phyloP scores from a whole-genome alignment of 2,888 invertebrate species.

The Drosophila anomelani region DNA sequence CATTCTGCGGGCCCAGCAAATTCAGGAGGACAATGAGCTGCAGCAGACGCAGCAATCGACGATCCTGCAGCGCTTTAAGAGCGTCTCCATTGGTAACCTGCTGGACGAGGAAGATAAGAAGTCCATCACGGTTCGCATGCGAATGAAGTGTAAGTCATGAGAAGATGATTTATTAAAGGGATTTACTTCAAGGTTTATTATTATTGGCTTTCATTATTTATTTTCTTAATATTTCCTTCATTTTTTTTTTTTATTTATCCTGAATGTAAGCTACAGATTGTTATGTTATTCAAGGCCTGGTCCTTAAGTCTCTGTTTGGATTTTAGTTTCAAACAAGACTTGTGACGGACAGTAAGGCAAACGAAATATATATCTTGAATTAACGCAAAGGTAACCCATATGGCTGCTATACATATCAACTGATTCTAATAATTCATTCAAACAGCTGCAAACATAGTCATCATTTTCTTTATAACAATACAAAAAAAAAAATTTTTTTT shows the following conservation, averaged over 20 bases:
- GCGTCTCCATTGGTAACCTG: constrained; percentile 82
- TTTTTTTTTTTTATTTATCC: not conserved
- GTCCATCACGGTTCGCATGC: constrained; percentile 81
- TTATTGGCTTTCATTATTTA: not conserved
- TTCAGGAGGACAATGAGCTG: constrained; percentile 78
- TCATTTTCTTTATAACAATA: no score
- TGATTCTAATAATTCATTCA: not conserved
- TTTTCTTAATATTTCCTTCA: not conserved
- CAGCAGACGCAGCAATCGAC: constrained; percentile 69
- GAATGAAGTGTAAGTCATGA: constrained; percentile 78
- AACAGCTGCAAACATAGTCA: not conserved
- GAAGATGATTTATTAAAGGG: not conserved
- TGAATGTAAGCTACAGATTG: not conserved
- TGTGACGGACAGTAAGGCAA: not conserved
- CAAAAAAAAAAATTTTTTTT: no score
- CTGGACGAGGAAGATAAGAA: constrained; percentile 83
- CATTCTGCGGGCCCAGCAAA: constrained; percentile 81
- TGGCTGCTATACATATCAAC: not conserved
- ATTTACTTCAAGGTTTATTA: not conserved
- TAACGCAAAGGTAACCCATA: not conserved
- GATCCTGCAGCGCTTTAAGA: constrained; percentile 80
- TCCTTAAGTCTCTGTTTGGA: not conserved
- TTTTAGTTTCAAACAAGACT: no score
- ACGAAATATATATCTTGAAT: not conserved
- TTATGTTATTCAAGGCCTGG: no score